Conservation (phyloP, 1,140 invertebrate genomes). For the Trichonephila inaurata region DNA sequence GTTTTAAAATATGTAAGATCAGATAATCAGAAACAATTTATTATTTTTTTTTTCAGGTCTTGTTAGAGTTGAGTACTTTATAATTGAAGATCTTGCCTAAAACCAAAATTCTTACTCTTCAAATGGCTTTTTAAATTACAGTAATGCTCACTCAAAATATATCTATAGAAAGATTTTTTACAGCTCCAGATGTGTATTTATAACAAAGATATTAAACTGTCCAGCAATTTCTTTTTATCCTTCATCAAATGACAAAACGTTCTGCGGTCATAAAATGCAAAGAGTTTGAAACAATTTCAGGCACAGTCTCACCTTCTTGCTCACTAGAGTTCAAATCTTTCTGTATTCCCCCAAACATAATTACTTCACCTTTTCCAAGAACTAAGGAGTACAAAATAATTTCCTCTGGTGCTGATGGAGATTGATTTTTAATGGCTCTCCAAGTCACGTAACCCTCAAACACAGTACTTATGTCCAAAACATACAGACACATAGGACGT, state of each 20-base stretch:
- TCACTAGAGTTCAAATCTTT: conserved; percentile 83
- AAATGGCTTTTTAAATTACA: background rate
- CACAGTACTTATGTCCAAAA: conserved; percentile 90
- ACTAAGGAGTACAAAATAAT: conserved; percentile 94
- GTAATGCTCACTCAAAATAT: background rate
- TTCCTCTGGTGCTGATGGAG: conserved; percentile 86
- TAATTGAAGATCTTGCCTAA: background rate
- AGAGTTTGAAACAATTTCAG: conserved; percentile 76
- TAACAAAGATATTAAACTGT: conserved; percentile 26
- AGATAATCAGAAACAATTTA: background rate
- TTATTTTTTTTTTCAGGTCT: background rate
- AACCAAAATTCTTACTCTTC: background rate
- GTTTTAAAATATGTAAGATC: background rate
- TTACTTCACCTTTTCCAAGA: conserved; percentile 92
- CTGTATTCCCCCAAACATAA: conserved; percentile 96
- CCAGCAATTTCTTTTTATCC: background rate
- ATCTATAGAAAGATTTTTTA: background rate
- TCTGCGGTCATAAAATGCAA: conserved; percentile 75
- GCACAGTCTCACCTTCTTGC: conserved; percentile 72
- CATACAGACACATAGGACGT: conserved; percentile 89
- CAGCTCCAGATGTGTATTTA: background rate
- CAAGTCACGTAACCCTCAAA: conserved; percentile 85
- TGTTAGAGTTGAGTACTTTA: background rate
- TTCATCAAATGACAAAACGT: conserved; percentile 74
- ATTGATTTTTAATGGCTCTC: conserved; percentile 84